A percentile compares a stretch with the other conserved stretches of the same genome.
phyloP scores from a whole-genome alignment of 2,888 invertebrate genomes.

The Mimas tiliae region DNA sequence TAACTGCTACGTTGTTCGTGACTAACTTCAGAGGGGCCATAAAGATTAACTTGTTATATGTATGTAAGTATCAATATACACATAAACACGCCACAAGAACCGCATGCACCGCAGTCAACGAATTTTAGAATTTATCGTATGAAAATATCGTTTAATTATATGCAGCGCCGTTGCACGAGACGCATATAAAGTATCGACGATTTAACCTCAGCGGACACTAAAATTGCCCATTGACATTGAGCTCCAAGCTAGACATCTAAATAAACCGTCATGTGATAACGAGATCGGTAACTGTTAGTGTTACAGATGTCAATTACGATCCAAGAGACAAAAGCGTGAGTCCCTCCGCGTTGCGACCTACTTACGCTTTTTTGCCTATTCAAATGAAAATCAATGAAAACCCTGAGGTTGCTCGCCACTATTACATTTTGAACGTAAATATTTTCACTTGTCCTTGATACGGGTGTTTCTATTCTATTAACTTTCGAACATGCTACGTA shows the following conservation, averaged over 20 bases:
- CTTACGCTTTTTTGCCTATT: constrained; percentile 16
- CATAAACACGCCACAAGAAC: too few relatives aligned
- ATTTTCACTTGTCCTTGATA: not conserved
- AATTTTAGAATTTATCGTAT: too few relatives aligned
- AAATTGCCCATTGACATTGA: not conserved
- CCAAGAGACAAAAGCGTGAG: constrained; percentile 30
- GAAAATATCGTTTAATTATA: too few relatives aligned
- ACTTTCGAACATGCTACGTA: not conserved
- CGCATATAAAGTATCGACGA: too few relatives aligned
- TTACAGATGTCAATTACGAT: constrained; percentile 28
- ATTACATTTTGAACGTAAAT: not conserved
- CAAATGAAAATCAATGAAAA: not conserved
- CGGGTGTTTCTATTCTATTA: not conserved
- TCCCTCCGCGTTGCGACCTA: constrained; percentile 29
- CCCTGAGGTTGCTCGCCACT: not conserved
- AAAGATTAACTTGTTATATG: too few relatives aligned
- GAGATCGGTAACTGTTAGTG: constrained; percentile 20
- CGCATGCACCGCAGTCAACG: too few relatives aligned
- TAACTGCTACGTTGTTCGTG: too few relatives aligned
- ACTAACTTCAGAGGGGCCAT: too few relatives aligned
- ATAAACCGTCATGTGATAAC: constrained; percentile 23
- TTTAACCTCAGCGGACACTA: not conserved
- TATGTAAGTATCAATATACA: too few relatives aligned
- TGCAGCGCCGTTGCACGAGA: too few relatives aligned
- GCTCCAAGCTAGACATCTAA: not conserved